Evolutionary conservation across 2,113 vertebrate genomes (phyloP).

Genomic region (Clarias batrachus): DNA sequence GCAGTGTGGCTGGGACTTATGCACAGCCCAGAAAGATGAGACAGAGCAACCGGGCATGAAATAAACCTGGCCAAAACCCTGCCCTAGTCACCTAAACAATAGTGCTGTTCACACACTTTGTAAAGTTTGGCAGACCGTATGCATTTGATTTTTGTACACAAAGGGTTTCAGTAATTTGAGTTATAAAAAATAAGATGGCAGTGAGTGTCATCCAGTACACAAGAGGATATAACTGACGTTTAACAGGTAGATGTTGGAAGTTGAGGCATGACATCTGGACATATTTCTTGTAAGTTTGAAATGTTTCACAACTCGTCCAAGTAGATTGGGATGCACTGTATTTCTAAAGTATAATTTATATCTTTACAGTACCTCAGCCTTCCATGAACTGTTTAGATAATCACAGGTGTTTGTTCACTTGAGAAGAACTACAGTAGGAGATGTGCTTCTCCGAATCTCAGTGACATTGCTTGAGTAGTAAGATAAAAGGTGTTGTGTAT

Average conservation of each 20-base stretch:
- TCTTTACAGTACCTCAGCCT: not conserved
- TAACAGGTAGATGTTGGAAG: not conserved
- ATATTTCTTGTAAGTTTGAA: too few relatives aligned
- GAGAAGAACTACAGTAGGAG: not conserved
- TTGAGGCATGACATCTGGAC: too few relatives aligned
- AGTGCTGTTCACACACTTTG: slow-evolving; percentile 2
- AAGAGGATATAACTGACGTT: not conserved
- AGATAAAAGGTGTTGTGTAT: not conserved
- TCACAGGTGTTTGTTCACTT: not conserved
- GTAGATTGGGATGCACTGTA: not conserved
- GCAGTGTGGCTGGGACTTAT: slow-evolving; percentile 17
- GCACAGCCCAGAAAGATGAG: slow-evolving; percentile 23
- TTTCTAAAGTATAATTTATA: not conserved
- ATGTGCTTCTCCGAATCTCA: not conserved
- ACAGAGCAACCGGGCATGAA: not conserved
- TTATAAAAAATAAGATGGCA: not conserved
- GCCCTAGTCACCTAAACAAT: not conserved
- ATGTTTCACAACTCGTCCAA: too few relatives aligned
- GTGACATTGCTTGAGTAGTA: not conserved
- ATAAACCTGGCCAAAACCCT: not conserved
- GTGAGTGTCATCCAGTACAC: not conserved
- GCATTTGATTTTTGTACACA: not conserved
- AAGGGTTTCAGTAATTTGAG: not conserved
- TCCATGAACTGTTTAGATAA: not conserved
- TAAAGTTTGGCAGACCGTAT: not conserved